A percentile compares a stretch with the other conserved stretches of the same genome.
Evolutionary conservation across 2,888 invertebrate species (phyloP).

Genomic region (Ectemnius cavifrons): DNA sequence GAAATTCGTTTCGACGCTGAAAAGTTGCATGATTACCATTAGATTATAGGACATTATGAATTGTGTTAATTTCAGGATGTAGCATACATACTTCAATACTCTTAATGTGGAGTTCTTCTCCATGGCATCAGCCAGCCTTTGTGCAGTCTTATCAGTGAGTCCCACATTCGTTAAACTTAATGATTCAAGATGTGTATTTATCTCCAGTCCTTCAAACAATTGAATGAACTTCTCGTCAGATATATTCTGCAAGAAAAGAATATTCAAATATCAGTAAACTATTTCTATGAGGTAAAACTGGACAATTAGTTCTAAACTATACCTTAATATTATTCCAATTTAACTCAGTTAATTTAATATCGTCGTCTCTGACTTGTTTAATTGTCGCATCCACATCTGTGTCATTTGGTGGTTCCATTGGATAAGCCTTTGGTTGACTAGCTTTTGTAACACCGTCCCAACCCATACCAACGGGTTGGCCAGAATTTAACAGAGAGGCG

Average conservation of each 20-base stretch:
- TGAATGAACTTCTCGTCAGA: constrained; percentile 96
- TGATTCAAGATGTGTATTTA: constrained; percentile 94
- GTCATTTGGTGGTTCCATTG: constrained; percentile 97
- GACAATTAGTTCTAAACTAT: constrained; percentile 40
- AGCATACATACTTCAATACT: constrained; percentile 84
- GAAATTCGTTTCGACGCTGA: constrained; percentile 96
- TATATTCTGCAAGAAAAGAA: constrained; percentile 86
- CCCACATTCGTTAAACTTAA: constrained; percentile 96
- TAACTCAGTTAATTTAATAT: constrained; percentile 91
- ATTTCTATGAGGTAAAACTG: background rate
- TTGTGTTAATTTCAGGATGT: background rate
- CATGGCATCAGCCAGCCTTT: constrained; percentile 89
- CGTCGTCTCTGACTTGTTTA: constrained; percentile 93
- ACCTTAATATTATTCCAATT: constrained; percentile 99
- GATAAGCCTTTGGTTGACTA: constrained; percentile 92
- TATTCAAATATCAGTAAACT: background rate
- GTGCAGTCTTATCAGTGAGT: constrained; percentile 92
- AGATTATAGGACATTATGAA: background rate
- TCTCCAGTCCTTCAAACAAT: constrained; percentile 91
- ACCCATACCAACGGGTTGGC: constrained; percentile 92
- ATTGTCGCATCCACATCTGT: constrained; percentile 97
- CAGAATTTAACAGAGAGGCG: constrained; percentile 95
- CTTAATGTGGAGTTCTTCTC: constrained; percentile 88
- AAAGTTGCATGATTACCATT: constrained; percentile 47
- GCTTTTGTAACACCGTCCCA: constrained; percentile 98